A percentile compares a stretch with the other conserved stretches of the same genome.
These are phyloP conservation scores for Rhinogobius similis DNA, from an alignment of 2,113 vertebrate genomes.

Conservation along the genomic window DNA sequence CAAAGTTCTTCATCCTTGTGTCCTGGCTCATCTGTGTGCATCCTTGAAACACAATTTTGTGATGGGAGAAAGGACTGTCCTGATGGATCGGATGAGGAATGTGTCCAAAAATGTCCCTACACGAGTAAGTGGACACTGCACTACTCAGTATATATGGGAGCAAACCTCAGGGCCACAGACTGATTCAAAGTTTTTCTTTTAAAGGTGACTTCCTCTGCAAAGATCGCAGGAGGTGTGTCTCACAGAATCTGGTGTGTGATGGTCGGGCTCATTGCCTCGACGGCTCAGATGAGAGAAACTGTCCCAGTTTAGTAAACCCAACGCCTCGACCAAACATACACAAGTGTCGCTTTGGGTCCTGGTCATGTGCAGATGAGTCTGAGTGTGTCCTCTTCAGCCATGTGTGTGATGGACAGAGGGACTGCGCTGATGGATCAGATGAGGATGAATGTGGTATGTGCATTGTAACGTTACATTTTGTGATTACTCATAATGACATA, in stretches of 20 bases:
- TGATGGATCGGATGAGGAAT: constrained; percentile 84
- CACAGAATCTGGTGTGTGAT: constrained; percentile 75
- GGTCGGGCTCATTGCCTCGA: constrained; percentile 82
- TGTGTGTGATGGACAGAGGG: constrained; percentile 81
- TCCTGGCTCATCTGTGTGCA: constrained; percentile 65
- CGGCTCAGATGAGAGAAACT: constrained; percentile 80
- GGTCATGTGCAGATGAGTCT: constrained; percentile 65
- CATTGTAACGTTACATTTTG: no score
- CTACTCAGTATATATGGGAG: no score
- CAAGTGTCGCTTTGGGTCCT: constrained; percentile 63
- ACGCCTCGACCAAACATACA: not conserved
- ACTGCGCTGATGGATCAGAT: constrained; percentile 86
- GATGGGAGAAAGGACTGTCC: constrained; percentile 82
- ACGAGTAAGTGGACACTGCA: constrained; percentile 63
- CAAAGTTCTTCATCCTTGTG: constrained; percentile 72
- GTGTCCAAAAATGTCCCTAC: constrained; percentile 68
- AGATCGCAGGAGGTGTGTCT: constrained; percentile 66
- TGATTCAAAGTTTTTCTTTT: not conserved
- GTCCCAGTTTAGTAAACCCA: constrained; percentile 35
- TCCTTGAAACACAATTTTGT: constrained; percentile 78
- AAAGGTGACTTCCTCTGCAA: constrained; percentile 77
- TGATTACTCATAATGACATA: no score
- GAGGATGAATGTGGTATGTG: not conserved
- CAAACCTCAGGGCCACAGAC: no score
- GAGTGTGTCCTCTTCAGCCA: constrained; percentile 77